Conservation (phyloP, 2,888 invertebrate species). For the Hymenopus coronatus region DNA sequence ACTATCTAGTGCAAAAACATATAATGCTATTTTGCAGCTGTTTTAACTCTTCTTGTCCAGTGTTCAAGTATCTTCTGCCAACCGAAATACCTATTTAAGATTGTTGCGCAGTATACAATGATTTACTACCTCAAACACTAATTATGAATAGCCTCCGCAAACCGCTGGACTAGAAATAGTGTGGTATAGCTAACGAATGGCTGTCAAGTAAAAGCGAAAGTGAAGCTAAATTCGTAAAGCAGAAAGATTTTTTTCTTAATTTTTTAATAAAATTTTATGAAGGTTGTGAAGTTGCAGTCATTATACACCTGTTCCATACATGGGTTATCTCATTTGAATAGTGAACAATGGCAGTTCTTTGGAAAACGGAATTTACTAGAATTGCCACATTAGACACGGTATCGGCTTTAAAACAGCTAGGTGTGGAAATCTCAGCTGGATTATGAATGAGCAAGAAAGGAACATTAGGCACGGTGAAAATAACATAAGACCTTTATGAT, state of each 20-base stretch:
- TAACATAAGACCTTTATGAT: too few relatives aligned
- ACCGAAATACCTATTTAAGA: not conserved
- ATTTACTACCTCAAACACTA: not conserved
- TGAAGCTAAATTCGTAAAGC: not conserved
- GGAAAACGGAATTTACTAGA: too few relatives aligned
- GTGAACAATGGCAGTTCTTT: not conserved
- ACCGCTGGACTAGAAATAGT: not conserved
- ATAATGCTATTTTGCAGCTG: too few relatives aligned
- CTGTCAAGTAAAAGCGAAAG: not conserved
- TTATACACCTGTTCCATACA: not conserved
- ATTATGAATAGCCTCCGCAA: not conserved
- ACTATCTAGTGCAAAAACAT: too few relatives aligned
- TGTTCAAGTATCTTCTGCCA: not conserved
- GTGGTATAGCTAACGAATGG: not conserved
- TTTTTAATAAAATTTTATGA: not conserved
- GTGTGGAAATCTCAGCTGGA: too few relatives aligned
- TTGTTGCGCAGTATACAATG: not conserved
- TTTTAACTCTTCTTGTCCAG: too few relatives aligned
- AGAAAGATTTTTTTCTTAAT: not conserved
- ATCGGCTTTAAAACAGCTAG: too few relatives aligned
- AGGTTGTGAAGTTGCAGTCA: not conserved
- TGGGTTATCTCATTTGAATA: not conserved
- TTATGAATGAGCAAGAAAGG: too few relatives aligned
- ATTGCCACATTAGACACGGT: too few relatives aligned
- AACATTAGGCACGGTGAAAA: too few relatives aligned